Base-by-base conservation (phyloP, 2,797 vertebrate species). In the Gadopsis bispinosus region DNA sequence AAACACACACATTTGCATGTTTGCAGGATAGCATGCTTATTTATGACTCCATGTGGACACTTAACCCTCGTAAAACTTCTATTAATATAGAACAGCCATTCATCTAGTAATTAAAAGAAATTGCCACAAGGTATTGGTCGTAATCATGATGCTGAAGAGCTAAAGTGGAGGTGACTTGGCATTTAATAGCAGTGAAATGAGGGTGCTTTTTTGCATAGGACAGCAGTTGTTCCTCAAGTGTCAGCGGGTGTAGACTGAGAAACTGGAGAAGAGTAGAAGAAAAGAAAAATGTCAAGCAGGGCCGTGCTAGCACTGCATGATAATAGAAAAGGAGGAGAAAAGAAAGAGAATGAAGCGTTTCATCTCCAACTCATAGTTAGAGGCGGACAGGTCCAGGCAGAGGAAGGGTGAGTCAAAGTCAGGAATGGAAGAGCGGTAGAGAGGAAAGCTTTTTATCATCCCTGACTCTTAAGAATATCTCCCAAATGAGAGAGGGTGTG, bases 321-420 rank as follows among this genome's bases (percentile, higher is more conserved):
- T 92, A 92, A 92, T 91, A 84, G 88, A 88, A 89, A 82, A 90
- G 73, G 80, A 83, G 81, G 80, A 59, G 77, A 56, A 77, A 68
- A 77, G 74, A 87, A 83, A 88, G 86, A 64, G 86, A 81, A 88
- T 88, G 87, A 84, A 84, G 87, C 77, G 77, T 93, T 94, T 94
- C 92, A 94, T 93, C 91, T 93, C 69, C 84, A 73, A 80, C 88
- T 91, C 78, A 69, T 90, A 88, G 89, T 92, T 86, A 83, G 83
- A 93, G 80, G 83, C 89, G 86, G 82, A 79, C 87, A 86, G 86
- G 92, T 92, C 89, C 89, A 61, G 89, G 84, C 83, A 85, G 70
- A 89, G 83, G 89, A 93, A 93, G 90, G 88, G 89, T 94, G 93
- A 93, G 89, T 91, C 88, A 94, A 94, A 93, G 93, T 93, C 93